Base-by-base conservation (phyloP, 2,797 vertebrate species). In the Sus cebifrons region DNA sequence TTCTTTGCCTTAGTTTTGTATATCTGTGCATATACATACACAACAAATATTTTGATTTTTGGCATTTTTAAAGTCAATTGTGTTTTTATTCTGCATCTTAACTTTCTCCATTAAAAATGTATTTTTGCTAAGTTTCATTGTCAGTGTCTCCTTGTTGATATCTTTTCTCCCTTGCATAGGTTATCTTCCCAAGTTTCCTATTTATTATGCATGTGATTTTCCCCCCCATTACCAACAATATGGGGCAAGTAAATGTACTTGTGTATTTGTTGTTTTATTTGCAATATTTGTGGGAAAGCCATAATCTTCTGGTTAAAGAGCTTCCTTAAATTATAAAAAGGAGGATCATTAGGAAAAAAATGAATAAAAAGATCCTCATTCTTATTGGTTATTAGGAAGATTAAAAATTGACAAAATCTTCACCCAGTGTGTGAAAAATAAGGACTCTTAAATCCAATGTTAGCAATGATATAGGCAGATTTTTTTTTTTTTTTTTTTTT, bases 221-320 rank as follows among this genome's bases (percentile, higher is more conserved):
- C 70, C 8, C 3, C 2, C 5, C 32, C n/a, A 16, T 58, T 56
- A 21, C 52, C 70, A 27, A 20, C 11, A 68, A 0, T 81, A 58
- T 40, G 11, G n/a, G 25, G 18, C 71, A 82, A 36, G 70, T 78
- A 29, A 12, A 65, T 64, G 23, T 82, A 68, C n/a, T 73, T 89
- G 44, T 49, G 0, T 83, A 0, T 89, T 85, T 86, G 32, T 56
- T 56, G 89, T 79, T 96, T 32, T 77, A n/a, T 86, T 54, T 95
- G 1, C 2, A 74, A 54, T 20, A 56, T 36, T 68, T 91, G 3
- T 70, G 81, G 32, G 58, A 49, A 58, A 89, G n/a, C 44, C 64
- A 77, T 82, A 36, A 56, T 89, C 93, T 82, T 90, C 44, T 81
- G 62, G 92, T 21, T 87, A 49, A 54, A 79, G 67, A 84, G 21